These are phyloP conservation scores for Sus scrofa DNA, from an alignment of 2,113 vertebrate genomes.

Conservation along the genomic window DNA sequence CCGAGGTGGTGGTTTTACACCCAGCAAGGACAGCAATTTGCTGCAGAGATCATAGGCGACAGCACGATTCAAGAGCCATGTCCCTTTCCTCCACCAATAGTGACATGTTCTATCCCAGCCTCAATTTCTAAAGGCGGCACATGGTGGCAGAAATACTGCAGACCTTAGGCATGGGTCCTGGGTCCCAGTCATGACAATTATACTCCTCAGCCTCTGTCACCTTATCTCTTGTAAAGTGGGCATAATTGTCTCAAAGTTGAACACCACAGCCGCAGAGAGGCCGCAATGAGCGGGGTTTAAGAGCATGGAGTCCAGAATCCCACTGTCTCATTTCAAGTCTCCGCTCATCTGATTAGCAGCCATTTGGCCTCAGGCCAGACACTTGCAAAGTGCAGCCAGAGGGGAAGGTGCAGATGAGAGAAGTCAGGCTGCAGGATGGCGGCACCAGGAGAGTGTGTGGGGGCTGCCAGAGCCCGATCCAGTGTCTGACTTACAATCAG, in stretches of 20 bases:
- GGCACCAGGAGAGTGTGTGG: fast-evolving
- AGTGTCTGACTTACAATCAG: background rate
- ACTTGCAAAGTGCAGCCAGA: background rate
- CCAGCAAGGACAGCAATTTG: slow-evolving; percentile 53
- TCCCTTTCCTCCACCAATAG: fast-evolving
- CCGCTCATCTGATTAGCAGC: background rate
- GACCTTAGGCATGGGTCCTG: background rate
- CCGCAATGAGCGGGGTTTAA: too few relatives aligned
- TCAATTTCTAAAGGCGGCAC: background rate
- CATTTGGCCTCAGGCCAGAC: background rate
- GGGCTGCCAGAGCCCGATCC: background rate
- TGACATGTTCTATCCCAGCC: fast-evolving
- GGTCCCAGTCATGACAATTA: fast-evolving
- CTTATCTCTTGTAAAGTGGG: background rate
- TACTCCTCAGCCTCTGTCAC: fast-evolving
- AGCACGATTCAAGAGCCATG: background rate
- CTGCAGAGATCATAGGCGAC: slow-evolving; percentile 39
- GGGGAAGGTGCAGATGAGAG: too few relatives aligned
- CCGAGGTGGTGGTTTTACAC: slow-evolving; percentile 67
- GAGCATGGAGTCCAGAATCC: background rate
- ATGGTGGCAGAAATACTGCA: background rate
- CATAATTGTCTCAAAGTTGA: background rate
- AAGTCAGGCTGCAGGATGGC: fast-evolving
- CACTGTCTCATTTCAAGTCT: background rate
- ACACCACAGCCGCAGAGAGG: too few relatives aligned